A percentile compares a stretch with the other conserved stretches of the same genome.
Evolutionary conservation across 2,888 invertebrate species (phyloP).

Genomic region (Notodonta dromedarius): DNA sequence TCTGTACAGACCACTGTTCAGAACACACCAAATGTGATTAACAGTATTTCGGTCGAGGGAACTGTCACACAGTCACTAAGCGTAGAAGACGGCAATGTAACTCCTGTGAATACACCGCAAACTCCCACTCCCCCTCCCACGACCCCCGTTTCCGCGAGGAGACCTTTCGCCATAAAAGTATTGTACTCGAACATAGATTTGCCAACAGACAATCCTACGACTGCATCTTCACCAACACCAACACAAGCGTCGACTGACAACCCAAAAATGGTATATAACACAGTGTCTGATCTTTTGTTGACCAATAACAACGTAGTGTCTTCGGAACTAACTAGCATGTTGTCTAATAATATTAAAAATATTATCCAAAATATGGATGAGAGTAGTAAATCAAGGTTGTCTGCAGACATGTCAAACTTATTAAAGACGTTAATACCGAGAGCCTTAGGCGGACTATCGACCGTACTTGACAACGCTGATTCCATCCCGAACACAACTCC

Average conservation of each 20-base stretch:
- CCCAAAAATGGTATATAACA: slow-evolving; percentile 79
- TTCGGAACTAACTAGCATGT: slow-evolving; percentile 82
- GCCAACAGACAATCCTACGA: slow-evolving; percentile 71
- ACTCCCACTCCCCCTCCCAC: slow-evolving; percentile 61
- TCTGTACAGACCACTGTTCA: slow-evolving; percentile 78
- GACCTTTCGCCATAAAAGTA: slow-evolving; percentile 79
- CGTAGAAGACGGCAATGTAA: slow-evolving; percentile 54
- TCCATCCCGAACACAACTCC: slow-evolving; percentile 71
- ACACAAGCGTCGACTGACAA: slow-evolving; percentile 72
- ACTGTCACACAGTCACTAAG: slow-evolving; percentile 70
- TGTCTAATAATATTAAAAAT: slow-evolving; percentile 75
- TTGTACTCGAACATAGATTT: slow-evolving; percentile 76
- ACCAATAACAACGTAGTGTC: slow-evolving; percentile 78
- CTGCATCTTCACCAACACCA: slow-evolving; percentile 66
- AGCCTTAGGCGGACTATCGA: slow-evolving; percentile 68
- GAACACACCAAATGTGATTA: slow-evolving; percentile 78
- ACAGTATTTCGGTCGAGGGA: slow-evolving; percentile 73
- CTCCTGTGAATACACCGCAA: slow-evolving; percentile 62
- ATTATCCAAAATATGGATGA: slow-evolving; percentile 77
- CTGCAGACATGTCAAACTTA: slow-evolving; percentile 79
- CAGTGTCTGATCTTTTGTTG: slow-evolving; percentile 78
- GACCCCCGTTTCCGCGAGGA: slow-evolving; percentile 74
- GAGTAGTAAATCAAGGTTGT: slow-evolving; percentile 74
- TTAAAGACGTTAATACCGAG: slow-evolving; percentile 80
- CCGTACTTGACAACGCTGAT: slow-evolving; percentile 64